A percentile compares a stretch with the other conserved stretches of the same genome.
Evolutionary conservation across 2,888 invertebrate species (phyloP).

Genomic region (Crepidodera aurea): DNA sequence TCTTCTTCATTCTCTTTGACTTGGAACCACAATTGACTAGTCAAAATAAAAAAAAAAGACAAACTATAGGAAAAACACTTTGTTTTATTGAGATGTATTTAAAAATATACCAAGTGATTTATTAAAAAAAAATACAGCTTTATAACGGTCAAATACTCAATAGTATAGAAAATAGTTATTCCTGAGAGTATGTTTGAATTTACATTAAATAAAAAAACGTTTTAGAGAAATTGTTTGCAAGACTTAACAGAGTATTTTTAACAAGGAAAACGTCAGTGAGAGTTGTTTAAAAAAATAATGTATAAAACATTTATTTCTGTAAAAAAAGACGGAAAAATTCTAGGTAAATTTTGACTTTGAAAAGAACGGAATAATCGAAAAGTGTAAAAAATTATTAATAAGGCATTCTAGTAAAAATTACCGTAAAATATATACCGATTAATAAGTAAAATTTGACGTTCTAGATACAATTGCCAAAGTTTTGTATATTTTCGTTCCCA

Average conservation of each 20-base stretch:
- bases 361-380: too few relatives aligned
- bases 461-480: too few relatives aligned
- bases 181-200: slow-evolving; percentile 12
- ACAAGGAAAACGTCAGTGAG: background rate
- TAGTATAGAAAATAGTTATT: slow-evolving; percentile 22
- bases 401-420: too few relatives aligned
- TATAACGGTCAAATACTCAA: slow-evolving; percentile 30
- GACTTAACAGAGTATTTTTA: slow-evolving; percentile 1
- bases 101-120: slow-evolving; percentile 26
- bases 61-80: background rate
- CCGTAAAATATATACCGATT: too few relatives aligned
- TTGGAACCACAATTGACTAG: slow-evolving; percentile 23
- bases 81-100: slow-evolving; percentile 4
- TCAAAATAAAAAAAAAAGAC: slow-evolving; percentile 9
- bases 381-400: too few relatives aligned
- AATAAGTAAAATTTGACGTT: too few relatives aligned
- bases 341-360: too few relatives aligned
- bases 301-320: too few relatives aligned
- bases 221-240: slow-evolving; percentile 9
- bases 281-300: background rate
- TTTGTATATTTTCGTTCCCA: too few relatives aligned
- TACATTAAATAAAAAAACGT: background rate
- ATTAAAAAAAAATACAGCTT: slow-evolving; percentile 21
- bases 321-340: too few relatives aligned
- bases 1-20: too few relatives aligned